These are phyloP conservation scores for Diaprepes abbreviatus DNA, from an alignment of 2,888 invertebrate species.

Conservation along the genomic window DNA sequence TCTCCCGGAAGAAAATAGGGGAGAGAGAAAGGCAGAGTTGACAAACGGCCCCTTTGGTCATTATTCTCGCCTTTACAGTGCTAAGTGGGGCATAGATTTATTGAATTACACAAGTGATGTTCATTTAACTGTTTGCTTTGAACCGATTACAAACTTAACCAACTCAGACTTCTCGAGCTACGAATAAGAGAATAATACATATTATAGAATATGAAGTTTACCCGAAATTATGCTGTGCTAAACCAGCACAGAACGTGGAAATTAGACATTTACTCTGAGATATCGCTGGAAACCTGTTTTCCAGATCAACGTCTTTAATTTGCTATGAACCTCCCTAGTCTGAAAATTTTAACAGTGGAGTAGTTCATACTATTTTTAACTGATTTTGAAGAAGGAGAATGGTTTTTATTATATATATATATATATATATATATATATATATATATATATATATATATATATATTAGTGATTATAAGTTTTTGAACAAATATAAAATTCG, in stretches of 20 bases:
- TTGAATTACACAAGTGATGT: slow-evolving; percentile 36
- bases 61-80: slow-evolving; percentile 22
- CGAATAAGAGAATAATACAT: neutral
- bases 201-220: neutral
- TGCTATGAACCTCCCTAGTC: neutral
- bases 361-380: too few relatives aligned
- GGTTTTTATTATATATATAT: too few relatives aligned
- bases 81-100: slow-evolving; percentile 23
- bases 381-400: too few relatives aligned
- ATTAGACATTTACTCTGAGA: neutral
- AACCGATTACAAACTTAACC: slow-evolving; percentile 33
- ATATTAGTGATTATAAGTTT: too few relatives aligned
- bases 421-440: too few relatives aligned
- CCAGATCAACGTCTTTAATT: neutral
- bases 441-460: too few relatives aligned
- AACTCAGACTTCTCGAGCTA: neutral
- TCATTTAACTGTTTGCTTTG: slow-evolving; percentile 43
- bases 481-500: too few relatives aligned
- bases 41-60: slow-evolving; percentile 26
- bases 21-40: neutral
- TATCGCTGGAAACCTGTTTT: neutral
- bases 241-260: neutral
- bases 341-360: neutral
- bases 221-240: neutral
- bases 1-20: too few relatives aligned